phyloP scores from a whole-genome alignment of 2,113 vertebrate genomes.

The Poeciliopsis occidentalis region DNA sequence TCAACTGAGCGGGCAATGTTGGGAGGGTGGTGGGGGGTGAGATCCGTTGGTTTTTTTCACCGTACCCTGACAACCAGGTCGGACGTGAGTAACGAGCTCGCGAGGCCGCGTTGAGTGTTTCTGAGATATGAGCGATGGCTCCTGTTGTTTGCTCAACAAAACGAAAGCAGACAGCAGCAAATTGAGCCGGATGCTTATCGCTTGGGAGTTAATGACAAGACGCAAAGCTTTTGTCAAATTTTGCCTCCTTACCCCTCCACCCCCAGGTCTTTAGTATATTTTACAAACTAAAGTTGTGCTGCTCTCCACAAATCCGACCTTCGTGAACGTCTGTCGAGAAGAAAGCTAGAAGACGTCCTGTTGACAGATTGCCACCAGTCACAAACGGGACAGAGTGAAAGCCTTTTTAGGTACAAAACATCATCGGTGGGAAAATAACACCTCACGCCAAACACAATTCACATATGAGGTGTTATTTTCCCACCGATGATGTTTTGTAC shows the following conservation, averaged over 20 bases:
- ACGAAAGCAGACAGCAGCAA: slow-evolving; percentile 14
- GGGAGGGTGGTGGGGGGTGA: not conserved
- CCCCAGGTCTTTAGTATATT: not conserved
- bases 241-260: not conserved
- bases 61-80: slow-evolving; percentile 45
- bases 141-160: slow-evolving; percentile 26
- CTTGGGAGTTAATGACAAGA: no score
- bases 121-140: slow-evolving; percentile 36
- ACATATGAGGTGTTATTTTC: no score
- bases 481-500: no score
- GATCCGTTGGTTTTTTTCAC: slow-evolving; percentile 46
- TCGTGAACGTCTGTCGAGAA: no score
- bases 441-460: no score
- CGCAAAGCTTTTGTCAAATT: no score
- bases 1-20: slow-evolving; percentile 9
- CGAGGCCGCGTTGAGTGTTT: slow-evolving; percentile 46
- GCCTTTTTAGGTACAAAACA: no score
- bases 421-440: no score
- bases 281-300: not conserved
- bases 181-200: not conserved
- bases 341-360: no score
- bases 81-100: slow-evolving; percentile 46
- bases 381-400: no score
- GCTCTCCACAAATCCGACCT: no score
- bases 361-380: no score